A percentile compares a stretch with the other conserved stretches of the same genome.
Conservation (phyloP, 1,140 invertebrate genomes). For the Centruroides sculpturatus region DNA sequence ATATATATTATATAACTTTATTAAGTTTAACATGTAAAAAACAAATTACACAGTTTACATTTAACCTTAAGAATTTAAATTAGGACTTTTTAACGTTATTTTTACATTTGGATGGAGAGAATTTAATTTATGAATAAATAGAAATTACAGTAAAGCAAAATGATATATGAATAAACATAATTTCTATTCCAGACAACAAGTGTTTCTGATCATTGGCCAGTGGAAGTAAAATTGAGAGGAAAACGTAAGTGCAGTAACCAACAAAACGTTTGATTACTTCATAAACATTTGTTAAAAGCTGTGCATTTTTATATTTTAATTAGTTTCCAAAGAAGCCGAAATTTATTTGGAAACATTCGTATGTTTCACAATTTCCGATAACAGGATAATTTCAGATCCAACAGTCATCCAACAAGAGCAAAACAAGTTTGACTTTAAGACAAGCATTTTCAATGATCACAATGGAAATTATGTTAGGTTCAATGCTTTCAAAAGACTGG, state of each 20-base stretch:
- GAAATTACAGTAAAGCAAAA: no score
- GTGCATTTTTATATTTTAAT: neutral
- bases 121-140: no score
- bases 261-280: neutral
- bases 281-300: neutral
- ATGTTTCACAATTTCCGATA: neutral
- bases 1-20: no score
- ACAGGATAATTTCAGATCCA: neutral
- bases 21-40: no score
- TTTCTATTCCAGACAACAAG: neutral
- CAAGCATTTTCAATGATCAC: neutral
- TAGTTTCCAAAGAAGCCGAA: neutral
- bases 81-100: no score
- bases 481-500: neutral
- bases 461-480: neutral
- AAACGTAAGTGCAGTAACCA: neutral
- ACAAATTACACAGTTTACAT: no score
- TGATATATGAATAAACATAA: no score
- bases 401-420: neutral
- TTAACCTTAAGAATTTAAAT: no score
- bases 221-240: conserved; percentile 8
- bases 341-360: neutral
- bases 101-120: no score
- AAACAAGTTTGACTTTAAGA: neutral
- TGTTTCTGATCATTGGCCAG: conserved; percentile 9